Percentiles rank a stretch among this genome's conserved stretches.
Evolutionary conservation across 2,888 invertebrate species (phyloP).

Genomic region (Drosophila helvetica): DNA sequence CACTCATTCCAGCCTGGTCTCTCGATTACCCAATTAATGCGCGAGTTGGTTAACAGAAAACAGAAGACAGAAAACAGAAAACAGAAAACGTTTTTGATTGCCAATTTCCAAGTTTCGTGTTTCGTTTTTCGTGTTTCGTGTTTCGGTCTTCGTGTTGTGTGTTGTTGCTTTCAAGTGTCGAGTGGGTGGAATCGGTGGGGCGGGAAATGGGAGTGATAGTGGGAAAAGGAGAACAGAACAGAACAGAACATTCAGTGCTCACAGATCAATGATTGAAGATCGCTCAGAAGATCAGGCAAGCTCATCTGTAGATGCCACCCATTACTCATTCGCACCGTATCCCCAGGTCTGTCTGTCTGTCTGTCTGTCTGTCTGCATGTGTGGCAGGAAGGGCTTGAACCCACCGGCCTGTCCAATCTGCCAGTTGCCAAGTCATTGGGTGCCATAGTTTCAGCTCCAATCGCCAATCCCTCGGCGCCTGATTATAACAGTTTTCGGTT

Average conservation of each 20-base stretch:
- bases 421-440: neutral
- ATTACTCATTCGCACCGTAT: conserved; percentile 25
- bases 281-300: neutral
- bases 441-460: neutral
- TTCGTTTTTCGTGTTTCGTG: conserved; percentile 25
- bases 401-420: conserved; percentile 17
- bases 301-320: neutral
- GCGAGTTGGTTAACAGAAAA: conserved; percentile 36
- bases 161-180: conserved; percentile 18
- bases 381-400: neutral
- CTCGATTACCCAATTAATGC: conserved; percentile 42
- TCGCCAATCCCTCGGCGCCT: conserved; percentile 17
- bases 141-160: conserved; percentile 7
- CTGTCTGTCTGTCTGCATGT: no score
- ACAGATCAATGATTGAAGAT: neutral
- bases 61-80: neutral
- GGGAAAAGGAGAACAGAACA: neutral
- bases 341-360: neutral
- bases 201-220: neutral
- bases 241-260: no score
- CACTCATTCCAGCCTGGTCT: conserved; percentile 24
- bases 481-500: conserved; percentile 13
- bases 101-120: conserved; percentile 44
- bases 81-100: conserved; percentile 35
- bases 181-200: conserved; percentile 10